Conservation (phyloP, 2,888 invertebrate genomes). For the Eupithecia tripunctaria region DNA sequence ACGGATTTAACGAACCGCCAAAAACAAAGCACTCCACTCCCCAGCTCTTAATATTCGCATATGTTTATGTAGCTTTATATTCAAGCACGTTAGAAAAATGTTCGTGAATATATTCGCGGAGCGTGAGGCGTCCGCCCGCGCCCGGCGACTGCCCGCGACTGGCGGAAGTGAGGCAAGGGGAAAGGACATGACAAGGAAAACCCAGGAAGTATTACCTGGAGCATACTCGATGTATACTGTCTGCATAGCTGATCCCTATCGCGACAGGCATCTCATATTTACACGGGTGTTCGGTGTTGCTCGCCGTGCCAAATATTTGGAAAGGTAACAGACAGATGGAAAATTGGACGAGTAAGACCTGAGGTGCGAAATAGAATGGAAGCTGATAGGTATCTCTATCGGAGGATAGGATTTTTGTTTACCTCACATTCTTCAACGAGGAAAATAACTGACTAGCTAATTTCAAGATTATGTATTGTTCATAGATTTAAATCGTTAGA, state of each 20-base stretch:
- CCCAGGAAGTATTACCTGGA: constrained; percentile 9
- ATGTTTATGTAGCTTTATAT: neutral
- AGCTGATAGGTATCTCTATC: neutral
- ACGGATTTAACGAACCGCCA: constrained; percentile 14
- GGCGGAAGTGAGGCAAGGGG: constrained; percentile 16
- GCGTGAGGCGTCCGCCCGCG: constrained; percentile 53
- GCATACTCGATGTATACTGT: neutral
- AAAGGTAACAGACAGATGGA: constrained; percentile 4
- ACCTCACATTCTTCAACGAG: neutral
- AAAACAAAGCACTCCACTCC: constrained; percentile 16
- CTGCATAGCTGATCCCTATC: constrained; percentile 3
- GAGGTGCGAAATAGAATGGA: neutral
- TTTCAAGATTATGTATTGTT: neutral
- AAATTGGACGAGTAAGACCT: neutral
- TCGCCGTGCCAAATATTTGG: neutral
- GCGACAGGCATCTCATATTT: neutral
- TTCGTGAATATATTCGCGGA: constrained; percentile 22
- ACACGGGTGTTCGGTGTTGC: neutral
- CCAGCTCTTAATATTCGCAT: neutral
- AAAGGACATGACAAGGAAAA: neutral
- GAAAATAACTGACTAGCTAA: neutral
- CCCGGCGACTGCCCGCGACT: constrained; percentile 53
- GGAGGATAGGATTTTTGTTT: neutral
- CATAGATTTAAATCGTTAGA: too few species aligned
- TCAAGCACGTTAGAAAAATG: neutral